Conservation (phyloP, 2,113 vertebrate species). For the Panurus biarmicus region DNA sequence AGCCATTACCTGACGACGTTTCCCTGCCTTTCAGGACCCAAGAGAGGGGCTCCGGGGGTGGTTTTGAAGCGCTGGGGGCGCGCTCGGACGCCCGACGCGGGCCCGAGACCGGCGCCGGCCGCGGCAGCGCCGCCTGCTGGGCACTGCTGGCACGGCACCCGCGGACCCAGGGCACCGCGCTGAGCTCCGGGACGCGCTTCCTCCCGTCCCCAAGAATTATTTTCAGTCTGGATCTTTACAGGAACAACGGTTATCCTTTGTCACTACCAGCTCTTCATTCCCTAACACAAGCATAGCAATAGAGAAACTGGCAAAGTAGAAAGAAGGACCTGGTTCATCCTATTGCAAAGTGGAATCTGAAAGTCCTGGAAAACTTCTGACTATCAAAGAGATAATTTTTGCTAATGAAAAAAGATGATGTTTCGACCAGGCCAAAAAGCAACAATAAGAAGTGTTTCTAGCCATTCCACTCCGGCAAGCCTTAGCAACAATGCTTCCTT, state of each 20-base stretch:
- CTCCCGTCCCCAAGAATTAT: accelerated
- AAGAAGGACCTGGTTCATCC: not conserved
- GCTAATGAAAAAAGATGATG: not conserved
- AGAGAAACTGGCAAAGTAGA: not conserved
- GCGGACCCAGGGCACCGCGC: accelerated
- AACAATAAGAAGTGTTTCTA: not conserved
- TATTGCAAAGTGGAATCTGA: not conserved
- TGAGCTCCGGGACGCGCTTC: accelerated
- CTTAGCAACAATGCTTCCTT: not conserved
- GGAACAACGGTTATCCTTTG: not conserved
- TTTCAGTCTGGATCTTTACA: not conserved
- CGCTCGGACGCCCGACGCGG: too few relatives aligned
- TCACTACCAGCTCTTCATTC: not conserved
- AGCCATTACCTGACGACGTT: not conserved
- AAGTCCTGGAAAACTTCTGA: not conserved
- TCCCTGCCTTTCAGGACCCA: not conserved
- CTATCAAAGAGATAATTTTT: not conserved
- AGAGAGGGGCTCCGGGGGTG: not conserved
- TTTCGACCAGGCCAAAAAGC: not conserved
- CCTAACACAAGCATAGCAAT: not conserved
- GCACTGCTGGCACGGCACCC: not conserved
- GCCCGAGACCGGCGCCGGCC: not conserved
- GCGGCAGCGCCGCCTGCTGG: not conserved
- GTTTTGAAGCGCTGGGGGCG: accelerated
- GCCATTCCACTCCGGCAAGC: not conserved